Evolutionary conservation across 1,140 invertebrate genomes (phyloP).

Genomic region (Helicoverpa zea): DNA sequence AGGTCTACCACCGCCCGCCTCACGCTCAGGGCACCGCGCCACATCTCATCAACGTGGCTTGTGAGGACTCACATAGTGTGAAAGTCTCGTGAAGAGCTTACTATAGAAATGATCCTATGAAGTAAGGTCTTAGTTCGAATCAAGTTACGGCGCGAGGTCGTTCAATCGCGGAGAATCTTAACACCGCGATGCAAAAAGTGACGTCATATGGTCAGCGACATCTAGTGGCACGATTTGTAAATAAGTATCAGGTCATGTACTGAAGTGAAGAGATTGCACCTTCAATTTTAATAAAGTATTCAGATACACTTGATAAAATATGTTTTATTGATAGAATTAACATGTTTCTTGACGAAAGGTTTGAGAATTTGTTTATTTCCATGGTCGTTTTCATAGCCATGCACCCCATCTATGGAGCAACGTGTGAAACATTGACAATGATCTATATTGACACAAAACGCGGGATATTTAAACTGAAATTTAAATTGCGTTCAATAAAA

Average conservation of each 20-base stretch:
- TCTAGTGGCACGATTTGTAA: neutral
- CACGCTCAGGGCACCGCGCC: conserved; percentile 32
- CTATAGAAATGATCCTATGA: too few relatives aligned
- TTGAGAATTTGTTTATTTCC: too few relatives aligned
- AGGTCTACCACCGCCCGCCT: conserved; percentile 14
- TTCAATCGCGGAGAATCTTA: too few relatives aligned
- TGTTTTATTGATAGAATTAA: too few relatives aligned
- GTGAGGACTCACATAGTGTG: too few relatives aligned
- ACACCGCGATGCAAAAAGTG: conserved; percentile 1
- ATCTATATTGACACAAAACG: neutral
- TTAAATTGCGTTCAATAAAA: too few relatives aligned
- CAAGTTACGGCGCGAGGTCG: too few relatives aligned
- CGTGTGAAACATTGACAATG: neutral
- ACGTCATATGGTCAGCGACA: conserved; percentile 8
- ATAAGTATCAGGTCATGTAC: neutral
- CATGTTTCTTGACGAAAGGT: too few relatives aligned
- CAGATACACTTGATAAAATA: too few relatives aligned
- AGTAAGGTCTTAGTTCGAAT: too few relatives aligned
- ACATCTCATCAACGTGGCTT: conserved; percentile 11
- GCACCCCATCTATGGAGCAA: neutral
- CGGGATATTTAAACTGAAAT: neutral
- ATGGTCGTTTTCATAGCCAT: neutral
- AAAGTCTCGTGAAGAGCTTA: too few relatives aligned
- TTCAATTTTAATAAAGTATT: too few relatives aligned
- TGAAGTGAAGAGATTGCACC: neutral